Base-by-base conservation (phyloP, 2,113 vertebrate species). In the Caranx melampygus region DNA sequence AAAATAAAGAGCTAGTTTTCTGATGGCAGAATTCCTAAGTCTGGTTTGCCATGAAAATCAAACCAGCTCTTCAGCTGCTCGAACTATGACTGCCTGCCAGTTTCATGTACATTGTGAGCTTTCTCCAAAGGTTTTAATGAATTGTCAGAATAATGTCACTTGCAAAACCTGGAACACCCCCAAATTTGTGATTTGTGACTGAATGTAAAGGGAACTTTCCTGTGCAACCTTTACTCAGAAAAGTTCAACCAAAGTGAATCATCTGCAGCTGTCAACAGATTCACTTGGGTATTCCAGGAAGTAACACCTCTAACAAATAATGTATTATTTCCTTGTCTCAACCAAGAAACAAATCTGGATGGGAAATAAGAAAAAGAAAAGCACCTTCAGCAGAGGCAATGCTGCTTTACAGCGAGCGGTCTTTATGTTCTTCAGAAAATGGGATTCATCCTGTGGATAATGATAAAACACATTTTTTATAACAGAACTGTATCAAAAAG, bases 341-440 rank as follows among this genome's bases (percentile, higher is more conserved):
- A 65, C 68, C 2, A 34, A 57, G 45, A 45, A 15, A 33, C 45
- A 64, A 34, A 34, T 45, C 37, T 4, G 15, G n/a, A 42, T 14
- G 5, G 26, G 34, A 61, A 5, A 40, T 26, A 55, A 42, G 54
- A 76, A 40, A 35, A 57, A 40, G 31, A 62, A 57, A 31, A 37
- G 0, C 68, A 99, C 98, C 96, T 98, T 98, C 3, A 99, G 94
- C 0, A 99, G 86, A 52, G 97, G 96, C 89, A 97, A 83, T 3
- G 98, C 97, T 60, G 97, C 96, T 85, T 94, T 97, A 79, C 96
- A 99, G 44, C 98, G 96, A 40, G 96, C 98, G 0, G 97, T 99
- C 93, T 97, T 99, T 4, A 94, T 90, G 82, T 99, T 99, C 93
- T 98, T 99, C 81, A 99, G 93, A 86, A 98, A 99, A 93, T 99